Base-by-base conservation (phyloP, 2,888 invertebrate species). In the Athripsodes cinereus region DNA sequence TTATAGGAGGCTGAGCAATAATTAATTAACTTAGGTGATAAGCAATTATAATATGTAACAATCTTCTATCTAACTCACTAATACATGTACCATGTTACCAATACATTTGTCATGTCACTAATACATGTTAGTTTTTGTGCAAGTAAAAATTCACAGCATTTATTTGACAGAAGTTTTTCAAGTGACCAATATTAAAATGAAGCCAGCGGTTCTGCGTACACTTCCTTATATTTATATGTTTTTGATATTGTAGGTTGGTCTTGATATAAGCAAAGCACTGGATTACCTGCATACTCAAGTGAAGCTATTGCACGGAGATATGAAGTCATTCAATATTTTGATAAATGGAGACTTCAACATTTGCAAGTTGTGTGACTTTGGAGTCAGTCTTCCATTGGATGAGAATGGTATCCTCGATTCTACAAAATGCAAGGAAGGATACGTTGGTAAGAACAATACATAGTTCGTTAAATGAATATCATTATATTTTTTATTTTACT, bases 291-390 rank as follows among this genome's bases (percentile, higher is more conserved):
- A 93, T 69, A 83, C 82, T 1, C 81, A 80, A 62, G 85, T 83
- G 53, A 78, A 81, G 53, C 74, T 92, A 46, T 71, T 93, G 8
- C 93, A 93, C 62, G 90, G 91, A 22, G 93, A 93, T 70, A 76
- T 93, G 40, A 92, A 93, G 72, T 92, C 92, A 0, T 87, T 83
- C 68, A 93, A 93, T 69, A 75, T 93, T 46, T 77, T 93, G 1
- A 78, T 92, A 1, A 88, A 90, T 63, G 87, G 84, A 11, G 82
- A 90, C 68, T 90, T 89, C 69, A 80, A 80, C 22, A 76, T 81
- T 1, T 87, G 90, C 64, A 92, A 93, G 70, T 72, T 92, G 18
- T 91, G 92, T 66, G 92, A 92, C 72, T 92, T 92, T 70, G 92
- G 92, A 2, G 90, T 90, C n/a, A 84, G 86, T 21, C 66, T 91